phyloP scores from a whole-genome alignment of 2,888 invertebrate genomes.

The Cybosia mesomella region DNA sequence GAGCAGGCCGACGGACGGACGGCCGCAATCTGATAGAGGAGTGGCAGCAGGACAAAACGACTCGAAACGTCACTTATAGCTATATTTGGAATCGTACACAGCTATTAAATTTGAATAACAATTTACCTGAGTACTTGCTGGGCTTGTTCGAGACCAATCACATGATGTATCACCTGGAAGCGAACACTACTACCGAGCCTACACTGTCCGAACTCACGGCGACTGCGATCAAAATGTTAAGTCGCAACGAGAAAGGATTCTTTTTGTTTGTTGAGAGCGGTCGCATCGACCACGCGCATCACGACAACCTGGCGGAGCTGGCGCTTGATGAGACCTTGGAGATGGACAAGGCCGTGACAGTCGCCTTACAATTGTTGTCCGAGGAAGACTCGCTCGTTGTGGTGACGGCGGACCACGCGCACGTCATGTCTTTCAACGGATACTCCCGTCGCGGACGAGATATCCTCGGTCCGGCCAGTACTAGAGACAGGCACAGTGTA shows the following conservation, averaged over 20 bases:
- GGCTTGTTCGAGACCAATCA: constrained; percentile 73
- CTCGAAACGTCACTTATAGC: constrained; percentile 14
- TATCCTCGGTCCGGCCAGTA: constrained; percentile 65
- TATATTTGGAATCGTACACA: constrained; percentile 33
- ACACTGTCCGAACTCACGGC: constrained; percentile 83
- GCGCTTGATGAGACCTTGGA: constrained; percentile 90
- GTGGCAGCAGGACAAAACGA: constrained; percentile 32
- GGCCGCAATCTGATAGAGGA: constrained; percentile 86
- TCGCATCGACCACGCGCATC: constrained; percentile 89
- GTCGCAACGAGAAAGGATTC: constrained; percentile 89
- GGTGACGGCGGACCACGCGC: constrained; percentile 82
- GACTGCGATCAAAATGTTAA: constrained; percentile 90
- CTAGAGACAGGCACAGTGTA: constrained; percentile 74
- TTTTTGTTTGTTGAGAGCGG: constrained; percentile 91
- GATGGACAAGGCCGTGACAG: constrained; percentile 85
- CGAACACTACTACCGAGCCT: constrained; percentile 82
- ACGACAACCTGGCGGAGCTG: constrained; percentile 82
- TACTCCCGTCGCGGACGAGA: constrained; percentile 85
- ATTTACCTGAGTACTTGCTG: constrained; percentile 38
- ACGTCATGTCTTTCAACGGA: constrained; percentile 90
- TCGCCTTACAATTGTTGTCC: constrained; percentile 76
- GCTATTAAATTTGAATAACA: constrained; percentile 8
- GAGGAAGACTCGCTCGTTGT: constrained; percentile 87
- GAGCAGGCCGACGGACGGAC: constrained; percentile 27
- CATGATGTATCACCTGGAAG: constrained; percentile 88